Base-by-base conservation (phyloP, 2,113 vertebrate genomes). In the Edolisoma coerulescens region DNA sequence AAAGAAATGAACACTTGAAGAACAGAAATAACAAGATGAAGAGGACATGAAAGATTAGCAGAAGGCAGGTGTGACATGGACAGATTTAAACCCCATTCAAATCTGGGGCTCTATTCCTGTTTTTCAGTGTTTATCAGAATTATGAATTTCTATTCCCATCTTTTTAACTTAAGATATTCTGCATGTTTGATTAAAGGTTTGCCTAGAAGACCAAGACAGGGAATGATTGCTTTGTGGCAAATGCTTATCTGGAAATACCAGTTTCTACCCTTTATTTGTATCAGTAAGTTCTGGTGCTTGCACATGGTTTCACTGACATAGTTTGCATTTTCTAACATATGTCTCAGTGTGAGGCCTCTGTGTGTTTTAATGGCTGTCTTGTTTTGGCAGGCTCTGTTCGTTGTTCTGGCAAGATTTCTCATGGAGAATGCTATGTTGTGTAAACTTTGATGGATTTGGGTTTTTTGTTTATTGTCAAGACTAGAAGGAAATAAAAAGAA, bases 331-430 rank as follows among this genome's bases (percentile, higher is more conserved):
- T 44, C 78, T 91, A 91, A 60, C 80, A 90, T 87, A 87, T 82
- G 92, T 90, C 84, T 97, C 84, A 89, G 57, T 90, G 59, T 90
- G 65, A 75, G 90, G 95, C 92, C 92, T 87, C 74, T 71, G 33
- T 60, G 70, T 95, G 52, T 91, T 93, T 87, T 93, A 97, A 91
- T 97, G 90, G 49, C 82, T 96, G 61, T 93, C 92, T 91, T 49
- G 26, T 85, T 81, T 87, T 90, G 87, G 82, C 94, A 96, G 84
- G 52, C 74, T 89, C 26, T 5, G 0, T 69, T 76, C 1, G 0
- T 63, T 90, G 74, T 53, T 93, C 87, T 96, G 92, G 65, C 82
- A 95, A 78, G 87, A 76, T 85, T 90, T 90, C 39, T 93, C 17
- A 21, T 76, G 32, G 37, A 93, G 41, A 52, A 83, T 73, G 52